Base-by-base conservation (phyloP, 2,888 invertebrate species). In the Volucella bombylans region DNA sequence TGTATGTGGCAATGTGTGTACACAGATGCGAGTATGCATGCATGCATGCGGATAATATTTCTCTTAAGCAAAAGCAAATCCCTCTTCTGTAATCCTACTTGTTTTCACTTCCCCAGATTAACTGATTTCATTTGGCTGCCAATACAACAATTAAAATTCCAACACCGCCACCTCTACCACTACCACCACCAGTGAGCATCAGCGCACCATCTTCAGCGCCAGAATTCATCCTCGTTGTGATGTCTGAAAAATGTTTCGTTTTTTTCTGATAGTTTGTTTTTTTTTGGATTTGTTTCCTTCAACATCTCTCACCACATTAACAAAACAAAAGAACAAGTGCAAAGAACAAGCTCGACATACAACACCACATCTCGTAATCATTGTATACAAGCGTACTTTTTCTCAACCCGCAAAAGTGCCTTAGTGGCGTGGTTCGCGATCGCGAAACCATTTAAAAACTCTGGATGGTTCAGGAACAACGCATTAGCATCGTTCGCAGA, bases 281-380 rank as follows among this genome's bases (percentile, higher is more conserved):
- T 49, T 41, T 18, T 31, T 57, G 59, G 31, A 31, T 31, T 31
- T 31, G 31, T 31, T 31, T 31, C 31, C 31, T 31, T 31, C 64
- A 71, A 68, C 71, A 72, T 77, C 55, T 61, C 64, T 45, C 69
- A 67, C 49, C 73, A 83, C 69, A 38, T 74, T 64, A 69, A 31
- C 72, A 50, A 79, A 79, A 82, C 83, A 83, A 80, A 79, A 74
- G 82, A 83, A 83, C 73, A 83, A 83, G 79, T 83, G 73, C 74
- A 83, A 80, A 54, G 83, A 74, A 83, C 74, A 83, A 80, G 74
- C 80, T 65, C 74, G 80, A 74, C 69, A 69, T 64, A 69, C 73
- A 65, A 83, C 79, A 83, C 73, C 82, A 83, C 67, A 78, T 78
- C 71, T 67, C 72, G 82, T 77, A 72, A 67, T 77, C 82, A 77